A percentile compares a stretch with the other conserved stretches of the same genome.
Evolutionary conservation across 1,140 invertebrate genomes (phyloP).

Genomic region (Papilio machaon): DNA sequence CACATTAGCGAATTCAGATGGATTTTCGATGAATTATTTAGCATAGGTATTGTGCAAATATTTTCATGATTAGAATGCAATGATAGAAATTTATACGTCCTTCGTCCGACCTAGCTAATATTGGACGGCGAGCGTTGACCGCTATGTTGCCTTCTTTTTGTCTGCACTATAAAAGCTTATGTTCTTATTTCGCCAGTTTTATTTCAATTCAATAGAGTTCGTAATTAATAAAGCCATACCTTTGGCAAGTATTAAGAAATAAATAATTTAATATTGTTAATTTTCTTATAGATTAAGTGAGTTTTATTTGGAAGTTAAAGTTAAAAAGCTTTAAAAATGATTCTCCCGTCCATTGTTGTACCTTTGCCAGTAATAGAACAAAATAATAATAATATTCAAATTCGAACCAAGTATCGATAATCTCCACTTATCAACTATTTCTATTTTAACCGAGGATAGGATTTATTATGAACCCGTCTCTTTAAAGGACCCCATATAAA

Average conservation of each 20-base stretch:
- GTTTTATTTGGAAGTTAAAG: no score
- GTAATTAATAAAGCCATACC: background rate
- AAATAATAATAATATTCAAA: no score
- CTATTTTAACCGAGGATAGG: background rate
- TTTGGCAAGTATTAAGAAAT: no score
- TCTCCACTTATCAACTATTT: background rate
- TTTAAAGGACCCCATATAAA: background rate
- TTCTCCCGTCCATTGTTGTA: no score
- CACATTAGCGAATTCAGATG: no score
- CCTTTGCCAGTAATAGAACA: no score
- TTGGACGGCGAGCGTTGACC: slow-evolving; percentile 13
- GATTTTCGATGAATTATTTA: background rate
- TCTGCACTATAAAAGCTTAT: background rate
- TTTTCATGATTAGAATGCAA: background rate
- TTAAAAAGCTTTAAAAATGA: no score
- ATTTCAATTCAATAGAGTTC: background rate
- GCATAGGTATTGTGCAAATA: background rate
- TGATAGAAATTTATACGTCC: slow-evolving; percentile 8
- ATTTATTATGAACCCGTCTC: background rate
- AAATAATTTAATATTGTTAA: no score
- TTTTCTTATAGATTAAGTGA: no score
- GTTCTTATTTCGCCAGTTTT: background rate
- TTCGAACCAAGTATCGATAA: background rate
- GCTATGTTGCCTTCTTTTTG: background rate
- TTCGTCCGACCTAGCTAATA: slow-evolving; percentile 5